Evolutionary conservation across 64 coral and sea anemone species (phyloP).

Genomic region (Hydrozoanthus tunicans): DNA sequence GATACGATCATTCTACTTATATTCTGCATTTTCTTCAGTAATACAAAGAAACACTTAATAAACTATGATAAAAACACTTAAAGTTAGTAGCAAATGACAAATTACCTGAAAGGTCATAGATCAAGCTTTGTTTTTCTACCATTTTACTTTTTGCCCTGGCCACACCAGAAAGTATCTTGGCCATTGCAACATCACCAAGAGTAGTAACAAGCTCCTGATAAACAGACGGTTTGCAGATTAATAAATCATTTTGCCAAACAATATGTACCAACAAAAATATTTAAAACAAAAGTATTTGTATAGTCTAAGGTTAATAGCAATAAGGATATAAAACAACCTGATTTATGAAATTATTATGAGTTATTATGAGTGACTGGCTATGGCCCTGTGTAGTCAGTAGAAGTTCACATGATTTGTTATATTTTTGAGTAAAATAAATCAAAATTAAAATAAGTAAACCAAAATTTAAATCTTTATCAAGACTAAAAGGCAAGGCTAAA

Average conservation of each 20-base stretch:
- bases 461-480: neutral
- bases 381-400: no score
- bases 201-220: slow-evolving; percentile 55
- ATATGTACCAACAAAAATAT: neutral
- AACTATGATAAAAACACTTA: neutral
- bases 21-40: neutral
- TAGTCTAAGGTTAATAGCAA: no score
- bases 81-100: neutral
- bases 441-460: neutral
- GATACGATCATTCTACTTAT: neutral
- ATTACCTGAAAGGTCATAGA: slow-evolving; percentile 55
- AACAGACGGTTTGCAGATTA: neutral
- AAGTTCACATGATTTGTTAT: no score
- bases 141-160: neutral
- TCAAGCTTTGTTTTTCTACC: neutral
- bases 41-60: neutral
- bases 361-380: no score
- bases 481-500: neutral
- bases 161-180: slow-evolving; percentile 60
- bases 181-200: slow-evolving; percentile 63
- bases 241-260: neutral
- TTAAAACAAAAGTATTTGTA: neutral
- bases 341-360: no score
- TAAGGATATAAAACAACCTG: no score
- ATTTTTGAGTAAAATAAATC: neutral